Evolutionary conservation across 1,140 invertebrate species (phyloP), one percentile per base, ranked within the genome.

Genomic region (Tetramorium alpestre): DNA sequence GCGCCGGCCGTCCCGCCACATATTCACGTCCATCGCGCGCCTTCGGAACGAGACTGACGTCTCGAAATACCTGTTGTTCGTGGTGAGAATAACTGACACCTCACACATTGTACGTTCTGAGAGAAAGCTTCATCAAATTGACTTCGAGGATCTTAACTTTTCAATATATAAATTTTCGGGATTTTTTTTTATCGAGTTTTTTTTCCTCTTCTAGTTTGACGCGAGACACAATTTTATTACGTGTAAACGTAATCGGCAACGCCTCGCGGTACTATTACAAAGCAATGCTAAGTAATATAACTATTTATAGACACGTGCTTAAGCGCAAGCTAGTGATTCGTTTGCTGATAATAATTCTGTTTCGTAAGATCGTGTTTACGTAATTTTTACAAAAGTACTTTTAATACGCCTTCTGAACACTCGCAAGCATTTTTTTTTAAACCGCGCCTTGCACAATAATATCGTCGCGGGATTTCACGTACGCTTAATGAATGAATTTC

Each of bases 401-500:
- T 73, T 62, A 47, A 65, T 56, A 75, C 25, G 28, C 28, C 28
- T 33, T 33, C 28, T 33, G 25, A 28, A 10, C 28, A 70, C 22
- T 8, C 5, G 18, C 25, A 22, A 13, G 38, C 38, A 18, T 44
- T 22, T 67, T 56, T 51, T 62, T 49, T 76, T 73, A 77, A 69
- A 49, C 65, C 7, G 2, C 8, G 0, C 28, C 10, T 86, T 89
- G 69, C 88, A 47, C 51, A 86, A 86, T 18, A n/a, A 47, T 49
- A 10, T 10, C 60, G 33, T 51, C 28, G 33, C 25, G 16, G 3
- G 51, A 22, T 86, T 86, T 89, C 65, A 65, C 67, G 77, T 41
- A 16, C 25, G n/a, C 41, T 47, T 89, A 86, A 86, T 73, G 51
- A 89, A 75, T 78, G 73, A 76, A 58, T 82, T 87, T 89, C 47